Percentiles rank a stretch among this genome's conserved stretches.
Conservation (phyloP, 1,140 invertebrate species). For the Drosophila pallidifrons region DNA sequence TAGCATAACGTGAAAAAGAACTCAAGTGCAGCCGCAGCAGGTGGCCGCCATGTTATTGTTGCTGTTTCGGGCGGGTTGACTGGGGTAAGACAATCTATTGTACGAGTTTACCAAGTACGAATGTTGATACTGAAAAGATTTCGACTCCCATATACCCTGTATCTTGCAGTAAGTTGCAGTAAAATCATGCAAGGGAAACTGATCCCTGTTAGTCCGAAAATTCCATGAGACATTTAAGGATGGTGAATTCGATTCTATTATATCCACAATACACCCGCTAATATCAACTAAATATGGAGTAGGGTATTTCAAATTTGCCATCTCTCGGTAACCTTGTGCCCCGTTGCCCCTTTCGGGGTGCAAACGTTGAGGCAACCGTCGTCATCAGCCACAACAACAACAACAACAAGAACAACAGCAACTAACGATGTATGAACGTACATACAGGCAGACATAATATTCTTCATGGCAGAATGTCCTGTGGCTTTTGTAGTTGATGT, state of each 20-base stretch:
- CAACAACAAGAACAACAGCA: constrained; percentile 15
- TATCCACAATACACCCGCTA: not conserved
- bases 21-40: constrained; percentile 81
- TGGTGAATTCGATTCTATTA: not conserved
- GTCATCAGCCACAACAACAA: constrained; percentile 31
- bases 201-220: not conserved
- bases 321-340: constrained; percentile 73
- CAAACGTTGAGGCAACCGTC: constrained; percentile 32
- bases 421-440: constrained; percentile 20
- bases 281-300: not conserved
- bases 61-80: constrained; percentile 2
- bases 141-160: not conserved
- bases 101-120: constrained; percentile 4
- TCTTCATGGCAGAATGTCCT: constrained; percentile 77
- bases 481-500: constrained; percentile 75
- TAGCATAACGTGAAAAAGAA: constrained; percentile 64
- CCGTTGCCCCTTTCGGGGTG: constrained; percentile 50
- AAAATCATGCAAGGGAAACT: not conserved
- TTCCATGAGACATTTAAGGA: not conserved
- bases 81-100: constrained; percentile 4
- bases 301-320: constrained; percentile 60
- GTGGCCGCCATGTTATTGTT: constrained; percentile 72
- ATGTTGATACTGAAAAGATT: not conserved
- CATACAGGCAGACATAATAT: constrained; percentile 60
- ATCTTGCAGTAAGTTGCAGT: not conserved